phyloP scores from a whole-genome alignment of 2,113 vertebrate genomes.

The Donacobius atricapilla region DNA sequence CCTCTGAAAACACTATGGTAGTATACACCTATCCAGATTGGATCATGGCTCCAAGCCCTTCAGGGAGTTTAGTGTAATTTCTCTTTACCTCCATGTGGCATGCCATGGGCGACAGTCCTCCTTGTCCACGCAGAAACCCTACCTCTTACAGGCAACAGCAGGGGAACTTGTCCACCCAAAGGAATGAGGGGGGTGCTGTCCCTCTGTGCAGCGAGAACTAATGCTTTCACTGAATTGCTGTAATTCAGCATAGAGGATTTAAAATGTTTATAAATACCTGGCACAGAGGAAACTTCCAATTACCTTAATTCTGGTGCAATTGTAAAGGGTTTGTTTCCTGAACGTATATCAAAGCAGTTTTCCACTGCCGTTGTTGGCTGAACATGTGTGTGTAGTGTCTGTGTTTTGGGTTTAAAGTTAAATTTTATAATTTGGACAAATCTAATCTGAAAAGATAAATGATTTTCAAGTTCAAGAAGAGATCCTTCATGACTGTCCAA shows the following conservation, averaged over 20 bases:
- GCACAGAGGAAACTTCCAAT: neutral
- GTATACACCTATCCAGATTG: neutral
- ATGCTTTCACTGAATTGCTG: neutral
- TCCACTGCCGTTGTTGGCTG: neutral
- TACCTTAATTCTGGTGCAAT: neutral
- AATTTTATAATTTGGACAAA: neutral
- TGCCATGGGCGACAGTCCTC: neutral
- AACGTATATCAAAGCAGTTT: neutral
- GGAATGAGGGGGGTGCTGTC: neutral
- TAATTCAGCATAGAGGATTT: neutral
- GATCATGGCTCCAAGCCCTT: neutral
- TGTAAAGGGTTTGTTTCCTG: neutral
- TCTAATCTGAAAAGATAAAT: neutral
- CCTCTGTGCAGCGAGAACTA: neutral
- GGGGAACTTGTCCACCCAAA: neutral
- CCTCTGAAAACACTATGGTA: neutral
- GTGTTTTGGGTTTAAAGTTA: neutral
- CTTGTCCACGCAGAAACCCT: neutral
- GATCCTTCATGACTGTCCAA: neutral
- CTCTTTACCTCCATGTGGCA: neutral
- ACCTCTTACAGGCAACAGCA: neutral
- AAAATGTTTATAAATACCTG: neutral
- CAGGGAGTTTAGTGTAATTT: neutral
- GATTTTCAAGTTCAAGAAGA: neutral
- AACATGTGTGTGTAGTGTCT: rapidly evolving